Evolutionary conservation across 1,140 invertebrate genomes (phyloP).

Genomic region (Thrips palmi): DNA sequence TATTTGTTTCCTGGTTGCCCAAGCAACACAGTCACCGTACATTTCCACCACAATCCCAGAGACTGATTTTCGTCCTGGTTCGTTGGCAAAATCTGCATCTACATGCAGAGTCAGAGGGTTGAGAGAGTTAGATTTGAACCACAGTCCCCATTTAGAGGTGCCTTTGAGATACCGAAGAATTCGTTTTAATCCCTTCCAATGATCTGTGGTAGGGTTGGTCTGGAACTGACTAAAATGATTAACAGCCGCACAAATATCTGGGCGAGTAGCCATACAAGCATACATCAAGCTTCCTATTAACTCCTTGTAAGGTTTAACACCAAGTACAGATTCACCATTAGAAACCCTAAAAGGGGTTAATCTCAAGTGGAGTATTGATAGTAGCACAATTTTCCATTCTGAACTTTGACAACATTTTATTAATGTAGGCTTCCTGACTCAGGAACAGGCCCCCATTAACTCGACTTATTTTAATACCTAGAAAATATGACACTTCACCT

Average conservation of each 20-base stretch:
- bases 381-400: conserved; percentile 21
- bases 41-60: conserved; percentile 21
- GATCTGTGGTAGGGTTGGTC: conserved; percentile 11
- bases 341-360: no score
- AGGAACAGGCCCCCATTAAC: conserved; percentile 15
- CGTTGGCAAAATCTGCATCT: conserved; percentile 25
- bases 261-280: conserved; percentile 15
- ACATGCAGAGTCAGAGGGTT: conserved; percentile 13
- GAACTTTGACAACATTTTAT: conserved; percentile 20
- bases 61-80: conserved; percentile 19
- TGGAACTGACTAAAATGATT: conserved; percentile 15
- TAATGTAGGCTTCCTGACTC: conserved; percentile 20
- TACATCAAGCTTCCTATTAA: conserved; percentile 21
- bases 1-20: conserved; percentile 25
- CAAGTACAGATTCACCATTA: conserved; percentile 14
- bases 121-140: conserved; percentile 1
- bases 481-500: conserved; percentile 17
- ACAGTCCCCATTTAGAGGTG: conserved; percentile 5
- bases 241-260: conserved; percentile 16
- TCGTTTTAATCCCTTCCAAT: conserved; percentile 7
- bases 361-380: conserved; percentile 19
- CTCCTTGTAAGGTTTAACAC: no score
- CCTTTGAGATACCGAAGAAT: conserved; percentile 10
- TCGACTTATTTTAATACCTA: conserved; percentile 20
- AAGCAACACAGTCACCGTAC: conserved; percentile 20